Base-by-base conservation (phyloP, 2,888 invertebrate genomes). In the Megalurothrips usitatus region DNA sequence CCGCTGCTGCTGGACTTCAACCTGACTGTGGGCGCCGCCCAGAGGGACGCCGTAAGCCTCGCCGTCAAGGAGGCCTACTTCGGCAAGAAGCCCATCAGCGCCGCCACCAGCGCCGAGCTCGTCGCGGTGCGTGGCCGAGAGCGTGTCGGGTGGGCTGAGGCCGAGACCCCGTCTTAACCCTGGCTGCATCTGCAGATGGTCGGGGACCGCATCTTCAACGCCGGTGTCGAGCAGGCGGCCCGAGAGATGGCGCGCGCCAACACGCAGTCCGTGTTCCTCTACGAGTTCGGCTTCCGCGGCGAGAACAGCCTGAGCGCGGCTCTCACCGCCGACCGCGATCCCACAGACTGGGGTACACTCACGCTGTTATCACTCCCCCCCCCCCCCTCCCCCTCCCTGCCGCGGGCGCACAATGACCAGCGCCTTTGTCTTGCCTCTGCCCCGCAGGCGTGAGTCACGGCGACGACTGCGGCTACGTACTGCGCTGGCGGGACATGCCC, bases 1-100 rank as follows among this genome's bases (percentile, higher is more conserved):
- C 85, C 85, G 17, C 84, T 84, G 80, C 78, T 85, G 14, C 82
- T 85, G 17, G 84, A 85, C 81, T 85, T 83, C 83, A 85, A 85
- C 79, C 83, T 83, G 81, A 85, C 85, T 0, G 83, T 84, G 6
- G 79, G 83, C 12, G 63, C 82, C 19, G 80, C 82, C 8, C 49
- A 81, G 68, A 81, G 80, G 79, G 79, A 82, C 0, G 83, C 83
- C 52, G 81, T 84, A 14, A 82, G 83, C 12, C 75, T 63, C 9
- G 83, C 79, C 28, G 84, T 85, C 10, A 83, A 83, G 81, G 80
- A 83, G 14, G 82, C 82, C 80, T 85, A 85, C 81, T 81, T 85
- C 19, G 82, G 82, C 28, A 81, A 82, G 49, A 63, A 83, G 48
- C 79, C 81, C 4, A 80, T 84, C 12, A 81, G 82, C 14, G 79